A percentile compares a stretch with the other conserved stretches of the same genome.
Evolutionary conservation across 1,140 invertebrate species (phyloP).

Genomic region (Rhopalosiphum maidis): DNA sequence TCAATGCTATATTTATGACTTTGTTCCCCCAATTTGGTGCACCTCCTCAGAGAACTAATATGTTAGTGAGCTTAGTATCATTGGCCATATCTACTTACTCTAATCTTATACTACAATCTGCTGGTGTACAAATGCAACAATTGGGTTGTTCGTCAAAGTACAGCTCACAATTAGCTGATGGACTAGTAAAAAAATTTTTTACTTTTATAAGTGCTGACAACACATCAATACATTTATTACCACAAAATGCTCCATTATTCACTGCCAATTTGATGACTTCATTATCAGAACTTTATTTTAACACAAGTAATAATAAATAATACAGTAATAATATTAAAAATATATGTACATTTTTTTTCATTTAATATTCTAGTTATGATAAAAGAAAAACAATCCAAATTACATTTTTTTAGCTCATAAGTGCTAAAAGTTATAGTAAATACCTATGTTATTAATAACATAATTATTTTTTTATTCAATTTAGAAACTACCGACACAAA

Average conservation of each 20-base stretch:
- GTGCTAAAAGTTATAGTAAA: not conserved
- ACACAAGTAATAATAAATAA: slow-evolving; percentile 57
- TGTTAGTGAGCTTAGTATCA: slow-evolving; percentile 80
- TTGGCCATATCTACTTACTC: slow-evolving; percentile 77
- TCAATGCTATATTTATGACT: slow-evolving; percentile 81
- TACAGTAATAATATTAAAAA: slow-evolving; percentile 5
- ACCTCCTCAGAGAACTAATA: slow-evolving; percentile 68
- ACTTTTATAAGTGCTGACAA: slow-evolving; percentile 73
- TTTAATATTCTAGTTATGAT: not conserved
- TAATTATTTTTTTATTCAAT: slow-evolving; percentile 17
- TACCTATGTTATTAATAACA: not conserved
- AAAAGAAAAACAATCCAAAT: not conserved
- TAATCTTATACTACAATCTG: slow-evolving; percentile 73
- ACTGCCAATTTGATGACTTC: slow-evolving; percentile 81
- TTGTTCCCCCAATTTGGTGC: slow-evolving; percentile 75
- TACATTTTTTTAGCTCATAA: not conserved
- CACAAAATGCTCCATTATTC: slow-evolving; percentile 76
- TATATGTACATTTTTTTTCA: not conserved
- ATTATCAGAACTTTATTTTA: slow-evolving; percentile 76
- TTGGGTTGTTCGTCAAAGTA: slow-evolving; percentile 75
- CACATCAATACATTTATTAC: slow-evolving; percentile 71
- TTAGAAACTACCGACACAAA: slow-evolving; percentile 17
- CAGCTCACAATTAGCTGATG: slow-evolving; percentile 70
- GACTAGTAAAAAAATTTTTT: slow-evolving; percentile 81
- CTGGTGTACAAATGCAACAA: slow-evolving; percentile 84